A percentile compares a stretch with the other conserved stretches of the same genome.
Evolutionary conservation across 2,888 invertebrate genomes (phyloP).

Genomic region (Cistogaster globosa): DNA sequence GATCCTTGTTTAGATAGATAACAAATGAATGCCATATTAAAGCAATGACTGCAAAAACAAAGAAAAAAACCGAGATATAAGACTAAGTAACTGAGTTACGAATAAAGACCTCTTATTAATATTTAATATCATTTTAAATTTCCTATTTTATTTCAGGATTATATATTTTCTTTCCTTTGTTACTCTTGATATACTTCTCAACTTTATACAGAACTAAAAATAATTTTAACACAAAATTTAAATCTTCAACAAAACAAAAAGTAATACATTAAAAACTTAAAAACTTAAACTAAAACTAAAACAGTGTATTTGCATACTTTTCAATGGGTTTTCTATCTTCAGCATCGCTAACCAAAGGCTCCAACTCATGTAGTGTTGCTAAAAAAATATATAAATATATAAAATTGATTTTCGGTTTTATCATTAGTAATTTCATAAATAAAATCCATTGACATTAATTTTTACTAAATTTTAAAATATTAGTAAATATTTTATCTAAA

Average conservation of each 20-base stretch:
- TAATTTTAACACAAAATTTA: conserved; percentile 25
- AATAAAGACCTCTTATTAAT: too few species aligned
- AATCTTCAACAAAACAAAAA: conserved; percentile 25
- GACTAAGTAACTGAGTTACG: too few species aligned
- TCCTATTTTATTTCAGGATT: too few species aligned
- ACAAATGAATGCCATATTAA: too few species aligned
- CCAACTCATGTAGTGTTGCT: conserved; percentile 86
- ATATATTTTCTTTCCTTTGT: background rate
- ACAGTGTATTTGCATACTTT: conserved; percentile 79
- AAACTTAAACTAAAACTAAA: conserved; percentile 41
- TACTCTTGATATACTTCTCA: conserved; percentile 47
- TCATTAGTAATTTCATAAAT: conserved; percentile 42
- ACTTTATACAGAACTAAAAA: background rate
- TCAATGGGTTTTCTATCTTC: conserved; percentile 84
- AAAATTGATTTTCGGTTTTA: conserved; percentile 75
- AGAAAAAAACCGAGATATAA: too few species aligned
- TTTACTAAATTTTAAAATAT: conserved; percentile 59
- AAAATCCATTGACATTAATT: conserved; percentile 66
- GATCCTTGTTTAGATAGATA: too few species aligned
- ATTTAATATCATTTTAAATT: too few species aligned
- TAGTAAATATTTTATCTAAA: conserved; percentile 69
- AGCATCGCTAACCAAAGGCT: conserved; percentile 88
- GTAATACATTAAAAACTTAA: conserved; percentile 28
- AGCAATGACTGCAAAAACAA: too few species aligned
- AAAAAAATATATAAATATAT: conserved; percentile 78